A percentile compares a stretch with the other conserved stretches of the same genome.
phyloP scores from a whole-genome alignment of 1,140 invertebrate genomes.

The silkworm (Bombyx mori) region DNA sequence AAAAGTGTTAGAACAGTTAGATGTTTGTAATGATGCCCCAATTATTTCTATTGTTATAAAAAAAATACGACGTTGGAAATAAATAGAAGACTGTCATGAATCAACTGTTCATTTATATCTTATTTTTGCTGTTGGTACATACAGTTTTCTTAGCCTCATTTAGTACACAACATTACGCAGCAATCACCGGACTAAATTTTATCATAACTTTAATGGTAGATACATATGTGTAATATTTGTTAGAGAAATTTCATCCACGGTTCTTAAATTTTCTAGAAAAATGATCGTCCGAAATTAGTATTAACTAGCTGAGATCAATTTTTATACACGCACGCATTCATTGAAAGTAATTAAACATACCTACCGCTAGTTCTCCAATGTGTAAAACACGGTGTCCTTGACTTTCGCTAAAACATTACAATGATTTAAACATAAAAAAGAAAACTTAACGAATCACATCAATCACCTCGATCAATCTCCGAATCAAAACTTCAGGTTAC shows the following conservation, averaged over 20 bases:
- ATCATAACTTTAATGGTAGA: not conserved
- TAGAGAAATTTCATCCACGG: no score
- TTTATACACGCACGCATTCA: no score
- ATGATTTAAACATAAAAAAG: not conserved
- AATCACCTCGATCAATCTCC: not conserved
- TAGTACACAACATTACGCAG: not conserved
- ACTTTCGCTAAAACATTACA: no score
- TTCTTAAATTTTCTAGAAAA: no score
- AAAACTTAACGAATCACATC: not conserved
- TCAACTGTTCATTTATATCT: no score
- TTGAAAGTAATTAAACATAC: no score
- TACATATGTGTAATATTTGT: no score
- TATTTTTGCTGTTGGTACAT: no score
- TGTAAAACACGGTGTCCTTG: no score
- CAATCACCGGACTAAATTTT: not conserved
- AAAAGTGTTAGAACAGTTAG: slow-evolving; percentile 14
- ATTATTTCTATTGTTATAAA: not conserved
- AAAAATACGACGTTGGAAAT: not conserved
- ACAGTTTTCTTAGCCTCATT: not conserved
- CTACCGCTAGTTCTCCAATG: no score
- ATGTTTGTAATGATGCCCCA: slow-evolving; percentile 4
- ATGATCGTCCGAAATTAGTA: no score
- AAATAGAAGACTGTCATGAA: not conserved
- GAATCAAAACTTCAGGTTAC: not conserved
- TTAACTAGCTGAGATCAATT: no score